Evolutionary conservation across 2,888 invertebrate genomes (phyloP).

Genomic region (Dolomedes plantarius): DNA sequence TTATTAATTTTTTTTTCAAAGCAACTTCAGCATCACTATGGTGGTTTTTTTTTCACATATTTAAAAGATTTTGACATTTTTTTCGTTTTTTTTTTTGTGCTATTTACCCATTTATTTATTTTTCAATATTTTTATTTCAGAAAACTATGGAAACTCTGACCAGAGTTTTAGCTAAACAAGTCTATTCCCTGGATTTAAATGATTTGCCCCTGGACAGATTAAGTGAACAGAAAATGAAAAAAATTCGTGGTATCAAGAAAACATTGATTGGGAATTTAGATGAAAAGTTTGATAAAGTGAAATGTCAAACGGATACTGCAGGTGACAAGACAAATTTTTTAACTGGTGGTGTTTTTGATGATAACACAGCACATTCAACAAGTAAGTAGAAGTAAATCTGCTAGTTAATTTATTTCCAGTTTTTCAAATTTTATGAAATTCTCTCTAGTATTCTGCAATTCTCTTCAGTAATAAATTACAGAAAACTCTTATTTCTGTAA

Average conservation of each 20-base stretch:
- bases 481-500: too few relatives aligned
- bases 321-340: conserved; percentile 40
- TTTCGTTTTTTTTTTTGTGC: too few relatives aligned
- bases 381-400: too few relatives aligned
- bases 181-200: conserved; percentile 93
- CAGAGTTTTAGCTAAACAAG: conserved; percentile 93
- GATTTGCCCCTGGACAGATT: conserved; percentile 88
- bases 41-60: too few relatives aligned
- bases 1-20: too few relatives aligned
- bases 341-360: conserved; percentile 54
- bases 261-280: conserved; percentile 46
- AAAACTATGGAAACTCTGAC: conserved; percentile 98
- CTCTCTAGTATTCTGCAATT: conserved; percentile 17
- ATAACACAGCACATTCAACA: conserved; percentile 36
- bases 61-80: too few relatives aligned
- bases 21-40: too few relatives aligned
- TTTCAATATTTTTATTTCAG: conserved; percentile 77
- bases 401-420: too few relatives aligned
- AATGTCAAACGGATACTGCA: conserved; percentile 36
- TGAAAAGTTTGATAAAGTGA: conserved; percentile 55
- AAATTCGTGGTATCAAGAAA: conserved; percentile 78
- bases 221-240: conserved; percentile 86
- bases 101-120: too few relatives aligned
- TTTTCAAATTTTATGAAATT: too few relatives aligned
- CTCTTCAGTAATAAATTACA: too few relatives aligned